Base-by-base conservation (phyloP, 2,113 vertebrate genomes). In the Upupa epops region DNA sequence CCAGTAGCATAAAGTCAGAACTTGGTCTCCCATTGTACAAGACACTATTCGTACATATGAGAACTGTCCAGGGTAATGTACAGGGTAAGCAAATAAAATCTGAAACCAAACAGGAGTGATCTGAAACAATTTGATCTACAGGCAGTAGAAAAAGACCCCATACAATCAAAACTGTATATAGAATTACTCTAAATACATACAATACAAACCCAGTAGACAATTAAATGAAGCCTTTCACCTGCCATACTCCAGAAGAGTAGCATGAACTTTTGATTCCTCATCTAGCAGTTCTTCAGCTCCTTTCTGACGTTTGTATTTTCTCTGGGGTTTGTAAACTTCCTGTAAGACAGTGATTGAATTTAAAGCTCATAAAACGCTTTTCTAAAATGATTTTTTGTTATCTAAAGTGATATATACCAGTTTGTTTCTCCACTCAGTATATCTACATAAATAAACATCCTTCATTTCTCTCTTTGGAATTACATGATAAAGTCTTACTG, bases 161-260 rank as follows among this genome's bases (percentile, higher is more conserved):
- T 11, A n/a, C n/a, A 72, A 63, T 13, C 31, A 18, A 49, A 46
- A 58, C 59, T 73, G 55, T 49, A 42, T 31, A 29, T 3, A 3
- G 31, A 49, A 32, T 17, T 21, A 10, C 54, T 56, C 3, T 42
- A 76, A 59, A 63, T 7, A 25, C 11, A 77, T 28, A 75, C 10
- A 9, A 22, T 4, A 32, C 16, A 45, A 78, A 84, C 4, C 6
- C n/a, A 26, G 65, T 20, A 61, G 34, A 64, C 45, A 70, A 15
- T n/a, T 56, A 42, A 87, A 52, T 68, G 40, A 79, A 92, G 74
- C 34, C 34, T 69, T 89, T 93, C 96, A 99, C 99, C 99, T 98
- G 96, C 99, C 99, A 11, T 99, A 99, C 90, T 99, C 99, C 95
- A 99, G 73, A 83, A 99, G 97, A 0, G 99, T 99, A 69, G 98